Base-by-base conservation (phyloP, 35 echinoderm and acorn worm species). In the Apostichopus parvimensis region DNA sequence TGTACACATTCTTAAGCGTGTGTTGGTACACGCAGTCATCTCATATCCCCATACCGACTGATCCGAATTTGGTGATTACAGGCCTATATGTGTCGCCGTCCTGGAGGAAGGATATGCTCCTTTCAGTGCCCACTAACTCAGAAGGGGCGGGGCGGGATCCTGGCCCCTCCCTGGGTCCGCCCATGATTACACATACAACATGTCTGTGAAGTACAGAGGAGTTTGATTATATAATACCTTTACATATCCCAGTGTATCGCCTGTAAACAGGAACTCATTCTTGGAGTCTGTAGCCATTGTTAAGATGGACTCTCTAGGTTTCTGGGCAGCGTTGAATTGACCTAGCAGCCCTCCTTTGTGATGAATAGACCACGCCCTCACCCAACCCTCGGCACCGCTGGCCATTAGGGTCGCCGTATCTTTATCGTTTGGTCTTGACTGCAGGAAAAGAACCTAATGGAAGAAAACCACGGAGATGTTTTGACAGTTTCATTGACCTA, bases 361-460 rank as follows among this genome's bases (percentile, higher is more conserved):
- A 73, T 99, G 94, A 17, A 94, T 90, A 5, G 97, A 99, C 97
- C 97, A 99, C 17, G 97, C 95, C 22, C 97, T 86, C 17, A 99
- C 97, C 97, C 97, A 99, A 53, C 97, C 97, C 56, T 96, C 97
- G 7, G 95, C 93, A 14, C 97, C 97, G 55, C 94, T 96, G 7
- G 97, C 97, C 92, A 99, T 94, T 18, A 99, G 88, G 5, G 97
- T 99, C 5, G 97, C 97, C 4, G 97, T 99, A 62, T 99, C 97
- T 59, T 99, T 96, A 87, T 99, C 95, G 79, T 99, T 92, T 21
- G 91, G 80, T 88, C 97, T 86, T 8, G 97, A 87, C 87, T 99
- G 93, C 52, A 99, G 60, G 77, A 99, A 99, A 54, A 99, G 55
- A 22, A 99, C 79, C 97, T 99, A 21, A 86, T 45, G 45, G 8